Base-by-base conservation (phyloP, 2,888 invertebrate species). In the Napeogenes sylphis region DNA sequence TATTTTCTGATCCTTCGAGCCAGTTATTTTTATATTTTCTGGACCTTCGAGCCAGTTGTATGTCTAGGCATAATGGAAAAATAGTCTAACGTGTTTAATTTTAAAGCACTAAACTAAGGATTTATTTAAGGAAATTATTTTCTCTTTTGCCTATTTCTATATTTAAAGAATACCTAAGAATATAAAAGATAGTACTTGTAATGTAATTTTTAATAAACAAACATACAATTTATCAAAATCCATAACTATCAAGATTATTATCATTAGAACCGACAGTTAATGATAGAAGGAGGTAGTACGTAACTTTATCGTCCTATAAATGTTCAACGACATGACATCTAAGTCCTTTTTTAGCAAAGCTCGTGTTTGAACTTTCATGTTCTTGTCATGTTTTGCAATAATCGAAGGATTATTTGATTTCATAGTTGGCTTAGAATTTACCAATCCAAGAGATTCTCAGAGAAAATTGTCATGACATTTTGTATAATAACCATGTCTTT, bases 321-420 rank as follows among this genome's bases (percentile, higher is more conserved):
- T 6, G 51, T 51, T 3, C 8, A 6, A 8, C n/a, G 21, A 47
- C 32, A 35, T 54, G 61, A 54, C 57, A 57, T 61, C 56, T 56
- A 62, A 62, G 55, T 62, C 62, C 62, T 62, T 62, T 58, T 62
- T 58, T 55, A 58, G 62, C 42, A 55, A 62, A 55, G 58, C 58
- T 62, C 62, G 62, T 62, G 62, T 47, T 58, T 58, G 62, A 62
- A 55, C 55, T 58, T 62, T 58, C 55, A 55, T 62, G 58, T 38
- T 55, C 51, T 51, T 51, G 51, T 51, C 51, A 51, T 51, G 51
- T 51, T 51, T 51, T 12, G 51, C n/a, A 51, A 51, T 51, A 51
- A 51, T 30, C 51, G 51, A 51, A 51, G 30, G 51, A 51, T 51
- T 51, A 30, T 42, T 42, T 8, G 42, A 42, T 12, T 42, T 12